Evolutionary conservation across 2,113 vertebrate genomes (phyloP).

Genomic region (Jaculus jaculus): DNA sequence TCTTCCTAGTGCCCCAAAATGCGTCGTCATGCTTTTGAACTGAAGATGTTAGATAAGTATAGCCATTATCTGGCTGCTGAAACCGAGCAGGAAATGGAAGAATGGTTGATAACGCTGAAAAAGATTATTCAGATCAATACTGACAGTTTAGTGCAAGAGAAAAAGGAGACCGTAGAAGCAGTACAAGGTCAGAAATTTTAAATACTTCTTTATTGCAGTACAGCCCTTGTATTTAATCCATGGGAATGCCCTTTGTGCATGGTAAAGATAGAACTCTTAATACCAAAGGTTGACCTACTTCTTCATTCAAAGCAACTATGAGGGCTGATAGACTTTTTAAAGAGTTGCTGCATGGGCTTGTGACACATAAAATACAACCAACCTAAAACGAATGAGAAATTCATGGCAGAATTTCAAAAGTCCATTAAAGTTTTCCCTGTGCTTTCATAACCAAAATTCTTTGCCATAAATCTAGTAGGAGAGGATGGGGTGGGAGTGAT

Average conservation of each 20-base stretch:
- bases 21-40: constrained; percentile 94
- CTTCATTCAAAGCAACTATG: constrained; percentile 61
- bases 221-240: constrained; percentile 34
- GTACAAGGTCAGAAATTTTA: constrained; percentile 82
- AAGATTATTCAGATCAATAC: constrained; percentile 93
- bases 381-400: constrained; percentile 74
- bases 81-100: constrained; percentile 97
- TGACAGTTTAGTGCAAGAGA: constrained; percentile 90
- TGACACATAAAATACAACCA: constrained; percentile 64
- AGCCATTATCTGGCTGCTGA: constrained; percentile 97
- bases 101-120: constrained; percentile 94
- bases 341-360: background rate
- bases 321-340: constrained; percentile 36
- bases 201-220: constrained; percentile 36
- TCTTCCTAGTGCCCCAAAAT: constrained; percentile 92
- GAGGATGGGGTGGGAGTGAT: constrained; percentile 55
- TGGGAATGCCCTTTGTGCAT: constrained; percentile 14
- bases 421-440: constrained; percentile 74
- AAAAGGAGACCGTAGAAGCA: constrained; percentile 90
- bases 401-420: constrained; percentile 77
- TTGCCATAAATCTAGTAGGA: constrained; percentile 66
- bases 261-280: constrained; percentile 16
- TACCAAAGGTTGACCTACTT: constrained; percentile 8
- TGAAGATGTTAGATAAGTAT: constrained; percentile 97
- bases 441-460: constrained; percentile 67